A percentile compares a stretch with the other conserved stretches of the same genome.
Conservation (phyloP, 2,888 invertebrate species). For the Smittia sp. region DNA sequence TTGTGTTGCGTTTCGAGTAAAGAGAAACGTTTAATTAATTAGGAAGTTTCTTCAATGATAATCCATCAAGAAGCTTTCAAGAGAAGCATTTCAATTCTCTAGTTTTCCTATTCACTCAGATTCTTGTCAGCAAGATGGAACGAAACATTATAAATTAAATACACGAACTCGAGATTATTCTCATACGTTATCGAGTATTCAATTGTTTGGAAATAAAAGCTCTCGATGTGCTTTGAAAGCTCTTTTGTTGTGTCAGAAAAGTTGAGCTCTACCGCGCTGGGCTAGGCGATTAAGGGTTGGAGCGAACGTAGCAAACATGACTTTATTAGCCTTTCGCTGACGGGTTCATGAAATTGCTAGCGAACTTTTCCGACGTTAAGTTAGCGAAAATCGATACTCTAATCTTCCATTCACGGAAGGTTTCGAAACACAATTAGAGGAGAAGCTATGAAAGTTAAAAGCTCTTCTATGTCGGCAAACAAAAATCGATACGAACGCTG, state of each 20-base stretch:
- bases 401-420: neutral
- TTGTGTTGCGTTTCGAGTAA: neutral
- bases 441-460: slow-evolving; percentile 13
- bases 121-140: too few species aligned
- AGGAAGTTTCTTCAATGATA: neutral
- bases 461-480: neutral
- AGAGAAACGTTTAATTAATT: slow-evolving; percentile 17
- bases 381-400: neutral
- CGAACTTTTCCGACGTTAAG: neutral
- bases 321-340: neutral
- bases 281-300: too few species aligned
- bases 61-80: neutral
- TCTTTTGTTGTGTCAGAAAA: too few species aligned
- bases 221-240: too few species aligned
- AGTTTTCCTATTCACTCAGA: too few species aligned
- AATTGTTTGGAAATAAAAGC: too few species aligned
- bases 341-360: neutral
- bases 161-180: too few species aligned
- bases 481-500: slow-evolving; percentile 7
- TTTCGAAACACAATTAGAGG: neutral
- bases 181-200: too few species aligned
- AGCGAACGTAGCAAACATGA: too few species aligned
- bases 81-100: too few species aligned
- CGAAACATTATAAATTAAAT: too few species aligned
- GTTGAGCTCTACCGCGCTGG: too few species aligned